Evolutionary conservation across 2,797 vertebrate genomes (phyloP).

Genomic region (Aplochiton taeniatus): DNA sequence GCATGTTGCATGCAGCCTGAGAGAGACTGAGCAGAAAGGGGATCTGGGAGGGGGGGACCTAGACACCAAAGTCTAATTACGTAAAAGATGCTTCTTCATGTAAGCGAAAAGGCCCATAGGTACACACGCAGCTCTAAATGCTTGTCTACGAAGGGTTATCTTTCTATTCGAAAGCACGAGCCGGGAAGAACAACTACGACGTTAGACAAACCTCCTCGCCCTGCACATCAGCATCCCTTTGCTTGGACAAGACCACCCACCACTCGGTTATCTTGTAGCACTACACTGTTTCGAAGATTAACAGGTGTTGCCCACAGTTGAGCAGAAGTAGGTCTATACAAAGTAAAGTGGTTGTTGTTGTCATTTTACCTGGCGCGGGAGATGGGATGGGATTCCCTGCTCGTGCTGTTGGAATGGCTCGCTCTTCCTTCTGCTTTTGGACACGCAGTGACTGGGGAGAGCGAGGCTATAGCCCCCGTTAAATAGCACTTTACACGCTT

Average conservation of each 20-base stretch:
- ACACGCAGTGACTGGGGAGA: background rate
- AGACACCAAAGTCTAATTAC: no score
- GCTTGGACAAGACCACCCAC: no score
- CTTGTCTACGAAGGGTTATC: background rate
- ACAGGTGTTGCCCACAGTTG: background rate
- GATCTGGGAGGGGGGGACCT: no score
- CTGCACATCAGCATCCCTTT: no score
- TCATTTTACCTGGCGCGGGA: conserved; percentile 66
- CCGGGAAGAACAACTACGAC: background rate
- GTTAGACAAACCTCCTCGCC: no score
- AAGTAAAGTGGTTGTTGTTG: conserved; percentile 14
- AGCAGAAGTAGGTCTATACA: background rate
- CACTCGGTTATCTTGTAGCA: no score
- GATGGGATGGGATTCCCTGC: conserved; percentile 38
- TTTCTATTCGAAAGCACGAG: background rate
- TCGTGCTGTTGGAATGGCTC: background rate
- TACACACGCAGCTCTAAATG: background rate
- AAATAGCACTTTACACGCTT: no score
- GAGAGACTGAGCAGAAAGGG: no score
- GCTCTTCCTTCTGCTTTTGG: no score
- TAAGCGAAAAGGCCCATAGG: background rate
- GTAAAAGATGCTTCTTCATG: no score
- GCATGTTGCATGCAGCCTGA: conserved; percentile 40
- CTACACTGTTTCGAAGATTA: no score
- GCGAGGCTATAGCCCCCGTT: background rate